phyloP scores from a whole-genome alignment of 2,888 invertebrate genomes.

The Heliconius hortense region DNA sequence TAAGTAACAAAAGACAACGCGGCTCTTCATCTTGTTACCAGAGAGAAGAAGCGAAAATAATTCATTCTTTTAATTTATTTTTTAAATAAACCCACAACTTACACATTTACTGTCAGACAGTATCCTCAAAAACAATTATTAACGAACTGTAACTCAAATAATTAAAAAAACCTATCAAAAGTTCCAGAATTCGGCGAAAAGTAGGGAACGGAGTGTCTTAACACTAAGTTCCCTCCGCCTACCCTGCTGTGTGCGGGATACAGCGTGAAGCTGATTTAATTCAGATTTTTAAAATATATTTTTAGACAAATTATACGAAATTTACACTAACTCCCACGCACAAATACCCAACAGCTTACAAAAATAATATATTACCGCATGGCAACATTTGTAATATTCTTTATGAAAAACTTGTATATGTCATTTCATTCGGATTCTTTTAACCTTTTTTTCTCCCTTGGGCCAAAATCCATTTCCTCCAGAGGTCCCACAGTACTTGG shows the following conservation, averaged over 20 bases:
- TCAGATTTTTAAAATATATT: background rate
- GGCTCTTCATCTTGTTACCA: too few species aligned
- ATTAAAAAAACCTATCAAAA: background rate
- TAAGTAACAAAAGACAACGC: too few species aligned
- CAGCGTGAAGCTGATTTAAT: too few species aligned
- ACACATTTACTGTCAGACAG: too few species aligned
- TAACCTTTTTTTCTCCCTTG: slow-evolving; percentile 20
- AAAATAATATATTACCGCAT: background rate
- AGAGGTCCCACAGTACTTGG: slow-evolving; percentile 18
- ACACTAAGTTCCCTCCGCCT: too few species aligned
- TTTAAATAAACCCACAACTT: too few species aligned
- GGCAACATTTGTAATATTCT: background rate
- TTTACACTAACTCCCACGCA: background rate
- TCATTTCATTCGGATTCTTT: slow-evolving; percentile 4
- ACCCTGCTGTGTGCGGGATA: too few species aligned
- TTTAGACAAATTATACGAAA: background rate
- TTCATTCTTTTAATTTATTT: too few species aligned
- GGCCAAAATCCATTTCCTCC: slow-evolving; percentile 29
- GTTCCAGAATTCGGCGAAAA: too few species aligned
- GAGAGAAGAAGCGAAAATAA: too few species aligned
- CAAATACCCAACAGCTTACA: background rate
- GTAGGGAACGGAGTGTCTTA: too few species aligned
- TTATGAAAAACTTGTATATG: slow-evolving; percentile 4
- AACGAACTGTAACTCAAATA: background rate
- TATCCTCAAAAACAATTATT: background rate